Percentiles rank a stretch among this genome's conserved stretches.
Evolutionary conservation across 2,113 vertebrate genomes (phyloP).

Genomic region (Labeo catla): DNA sequence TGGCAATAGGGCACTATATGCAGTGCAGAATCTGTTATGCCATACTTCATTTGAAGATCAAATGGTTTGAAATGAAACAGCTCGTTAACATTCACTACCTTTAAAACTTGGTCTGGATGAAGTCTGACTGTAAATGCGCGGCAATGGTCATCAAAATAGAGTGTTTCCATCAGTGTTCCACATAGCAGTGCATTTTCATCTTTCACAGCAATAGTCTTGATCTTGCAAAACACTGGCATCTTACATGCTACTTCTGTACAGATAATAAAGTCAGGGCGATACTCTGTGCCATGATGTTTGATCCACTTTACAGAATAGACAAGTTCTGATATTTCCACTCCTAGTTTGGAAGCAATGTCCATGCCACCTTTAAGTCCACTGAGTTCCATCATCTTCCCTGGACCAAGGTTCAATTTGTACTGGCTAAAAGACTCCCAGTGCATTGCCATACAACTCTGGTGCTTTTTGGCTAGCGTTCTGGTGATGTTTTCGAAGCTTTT

Average conservation of each 20-base stretch:
- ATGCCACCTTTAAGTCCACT: neutral
- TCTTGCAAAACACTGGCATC: conserved; percentile 52
- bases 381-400: conserved; percentile 35
- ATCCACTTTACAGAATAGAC: conserved; percentile 46
- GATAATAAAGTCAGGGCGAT: conserved; percentile 43
- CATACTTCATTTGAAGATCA: conserved; percentile 52
- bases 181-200: conserved; percentile 45
- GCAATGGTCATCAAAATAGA: conserved; percentile 52
- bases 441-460: conserved; percentile 44
- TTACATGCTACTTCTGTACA: conserved; percentile 47
- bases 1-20: conserved; percentile 46
- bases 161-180: conserved; percentile 38
- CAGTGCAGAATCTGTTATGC: conserved; percentile 39
- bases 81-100: conserved; percentile 31
- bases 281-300: conserved; percentile 47
- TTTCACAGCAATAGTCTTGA: conserved; percentile 53
- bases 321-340: neutral
- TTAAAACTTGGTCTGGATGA: conserved; percentile 43
- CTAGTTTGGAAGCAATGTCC: conserved; percentile 2
- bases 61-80: conserved; percentile 53
- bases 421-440: conserved; percentile 33
- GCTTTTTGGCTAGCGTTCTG: conserved; percentile 41
- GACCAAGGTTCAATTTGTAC: conserved; percentile 41
- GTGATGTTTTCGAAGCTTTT: conserved; percentile 39
- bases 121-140: conserved; percentile 41